A percentile compares a stretch with the other conserved stretches of the same genome.
Evolutionary conservation across 1,140 invertebrate species (phyloP).

Genomic region (Pseudomyrmex sp.): DNA sequence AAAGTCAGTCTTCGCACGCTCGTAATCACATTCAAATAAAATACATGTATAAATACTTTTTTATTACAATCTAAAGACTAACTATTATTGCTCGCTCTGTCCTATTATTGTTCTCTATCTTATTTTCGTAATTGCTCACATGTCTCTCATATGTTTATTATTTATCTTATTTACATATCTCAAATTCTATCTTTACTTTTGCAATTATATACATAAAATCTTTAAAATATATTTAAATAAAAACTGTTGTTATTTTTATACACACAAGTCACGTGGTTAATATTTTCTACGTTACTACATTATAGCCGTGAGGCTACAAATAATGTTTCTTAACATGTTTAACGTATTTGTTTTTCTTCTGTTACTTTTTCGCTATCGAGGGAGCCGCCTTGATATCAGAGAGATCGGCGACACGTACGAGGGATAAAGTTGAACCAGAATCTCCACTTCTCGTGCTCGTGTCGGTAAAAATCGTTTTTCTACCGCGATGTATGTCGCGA

Average conservation of each 20-base stretch:
- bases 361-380: slow-evolving; percentile 47
- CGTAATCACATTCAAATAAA: too few species aligned
- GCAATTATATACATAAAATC: slow-evolving; percentile 12
- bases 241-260: neutral
- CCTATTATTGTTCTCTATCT: neutral
- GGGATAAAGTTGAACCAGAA: slow-evolving; percentile 76
- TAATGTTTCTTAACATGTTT: neutral
- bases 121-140: neutral
- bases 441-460: slow-evolving; percentile 33
- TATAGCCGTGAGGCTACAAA: neutral
- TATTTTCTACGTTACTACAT: neutral
- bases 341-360: neutral
- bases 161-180: neutral
- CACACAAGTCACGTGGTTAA: neutral
- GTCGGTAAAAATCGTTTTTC: slow-evolving; percentile 58
- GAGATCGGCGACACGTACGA: slow-evolving; percentile 78
- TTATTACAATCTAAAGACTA: too few species aligned
- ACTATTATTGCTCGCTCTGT: too few species aligned
- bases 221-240: slow-evolving; percentile 6
- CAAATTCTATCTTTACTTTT: neutral
- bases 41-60: too few species aligned
- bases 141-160: too few species aligned
- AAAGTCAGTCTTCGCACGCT: too few species aligned
- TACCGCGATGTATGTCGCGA: slow-evolving; percentile 10
- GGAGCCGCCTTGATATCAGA: slow-evolving; percentile 56